Percentiles rank a stretch among this genome's conserved stretches.
These are phyloP conservation scores for Zoanthus solanderi DNA, from an alignment of 92 coral and sea anemone species.

Conservation along the genomic window DNA sequence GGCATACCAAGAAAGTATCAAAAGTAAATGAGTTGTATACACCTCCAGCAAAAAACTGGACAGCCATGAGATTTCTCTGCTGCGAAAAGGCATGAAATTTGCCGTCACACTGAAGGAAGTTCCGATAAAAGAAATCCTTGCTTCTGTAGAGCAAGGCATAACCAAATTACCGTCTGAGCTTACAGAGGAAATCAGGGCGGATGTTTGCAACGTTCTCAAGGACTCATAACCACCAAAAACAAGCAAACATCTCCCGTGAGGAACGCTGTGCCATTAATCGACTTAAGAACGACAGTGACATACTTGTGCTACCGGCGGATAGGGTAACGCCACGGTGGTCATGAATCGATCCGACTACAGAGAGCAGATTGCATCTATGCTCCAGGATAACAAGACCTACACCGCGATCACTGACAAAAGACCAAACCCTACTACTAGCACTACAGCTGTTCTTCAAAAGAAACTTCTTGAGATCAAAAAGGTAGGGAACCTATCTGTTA, in stretches of 20 bases:
- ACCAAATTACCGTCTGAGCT: too few species aligned
- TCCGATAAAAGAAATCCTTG: neutral
- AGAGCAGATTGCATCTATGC: neutral
- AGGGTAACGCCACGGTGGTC: neutral
- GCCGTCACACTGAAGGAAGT: slow-evolving; percentile 24
- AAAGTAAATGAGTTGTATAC: slow-evolving; percentile 20
- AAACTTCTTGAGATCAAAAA: neutral
- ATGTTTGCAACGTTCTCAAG: too few species aligned
- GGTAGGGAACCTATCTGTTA: neutral
- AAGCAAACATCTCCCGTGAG: slow-evolving; percentile 1
- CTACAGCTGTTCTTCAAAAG: too few species aligned
- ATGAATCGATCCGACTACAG: too few species aligned
- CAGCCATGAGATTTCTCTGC: neutral
- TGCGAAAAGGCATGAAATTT: slow-evolving; percentile 31
- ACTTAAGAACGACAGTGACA: too few species aligned
- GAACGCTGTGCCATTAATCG: slow-evolving; percentile 11
- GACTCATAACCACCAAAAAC: neutral
- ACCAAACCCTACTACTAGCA: neutral
- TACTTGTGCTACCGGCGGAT: neutral
- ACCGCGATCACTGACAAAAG: neutral
- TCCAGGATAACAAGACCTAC: neutral
- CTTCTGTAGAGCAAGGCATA: too few species aligned
- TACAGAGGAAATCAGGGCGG: too few species aligned
- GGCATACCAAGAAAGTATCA: neutral
- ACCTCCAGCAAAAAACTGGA: neutral